Conservation (phyloP, 2,113 vertebrate genomes). For the Arvicanthis niloticus region DNA sequence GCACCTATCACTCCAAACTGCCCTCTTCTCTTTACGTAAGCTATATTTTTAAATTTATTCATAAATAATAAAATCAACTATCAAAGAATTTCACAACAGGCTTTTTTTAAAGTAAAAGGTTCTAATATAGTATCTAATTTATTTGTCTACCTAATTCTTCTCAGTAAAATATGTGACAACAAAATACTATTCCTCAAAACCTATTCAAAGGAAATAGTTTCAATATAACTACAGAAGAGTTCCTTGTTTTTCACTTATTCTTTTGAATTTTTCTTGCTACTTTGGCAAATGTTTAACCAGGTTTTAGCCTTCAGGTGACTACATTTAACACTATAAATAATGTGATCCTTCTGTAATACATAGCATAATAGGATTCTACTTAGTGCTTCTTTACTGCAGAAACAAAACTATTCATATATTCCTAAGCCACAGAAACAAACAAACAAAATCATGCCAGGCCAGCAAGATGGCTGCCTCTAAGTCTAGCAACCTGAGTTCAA, state of each 20-base stretch:
- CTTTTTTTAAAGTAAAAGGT: slow-evolving; percentile 26
- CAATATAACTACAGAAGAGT: neutral
- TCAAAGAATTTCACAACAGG: neutral
- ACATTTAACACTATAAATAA: neutral
- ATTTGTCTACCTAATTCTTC: slow-evolving; percentile 45
- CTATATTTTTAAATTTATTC: slow-evolving; percentile 46
- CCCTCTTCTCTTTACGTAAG: slow-evolving; percentile 26
- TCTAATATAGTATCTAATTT: neutral
- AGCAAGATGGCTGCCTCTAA: neutral
- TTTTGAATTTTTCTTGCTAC: slow-evolving; percentile 34
- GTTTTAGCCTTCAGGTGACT: slow-evolving; percentile 33
- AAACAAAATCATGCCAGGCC: neutral
- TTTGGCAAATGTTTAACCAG: slow-evolving; percentile 48
- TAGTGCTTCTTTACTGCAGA: slow-evolving; percentile 38
- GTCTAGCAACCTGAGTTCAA: neutral
- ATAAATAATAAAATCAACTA: slow-evolving; percentile 16
- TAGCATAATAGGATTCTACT: neutral
- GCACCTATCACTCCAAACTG: neutral
- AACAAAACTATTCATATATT: slow-evolving; percentile 28
- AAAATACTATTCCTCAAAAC: slow-evolving; percentile 18
- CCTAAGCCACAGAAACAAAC: slow-evolving; percentile 33
- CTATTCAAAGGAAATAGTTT: slow-evolving; percentile 48
- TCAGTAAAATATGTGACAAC: slow-evolving; percentile 50
- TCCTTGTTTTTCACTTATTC: neutral
- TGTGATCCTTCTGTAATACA: neutral